Evolutionary conservation across 2,113 vertebrate species (phyloP).

Genomic region (Erinaceus europaeus): DNA sequence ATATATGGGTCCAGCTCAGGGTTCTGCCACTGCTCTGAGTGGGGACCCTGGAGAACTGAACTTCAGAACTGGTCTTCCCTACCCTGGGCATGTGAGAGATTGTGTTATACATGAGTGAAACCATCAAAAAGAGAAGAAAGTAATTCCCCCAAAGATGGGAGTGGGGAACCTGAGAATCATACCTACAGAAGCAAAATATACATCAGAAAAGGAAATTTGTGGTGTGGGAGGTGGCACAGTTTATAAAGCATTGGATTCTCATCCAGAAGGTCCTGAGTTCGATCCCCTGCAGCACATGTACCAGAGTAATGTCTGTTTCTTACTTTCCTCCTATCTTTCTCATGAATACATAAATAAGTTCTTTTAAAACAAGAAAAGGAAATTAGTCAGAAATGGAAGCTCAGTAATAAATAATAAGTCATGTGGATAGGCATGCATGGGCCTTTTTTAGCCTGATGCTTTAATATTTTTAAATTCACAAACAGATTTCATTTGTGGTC

Average conservation of each 20-base stretch:
- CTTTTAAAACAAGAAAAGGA: neutral
- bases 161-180: neutral
- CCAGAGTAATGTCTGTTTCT: too few relatives aligned
- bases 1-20: neutral
- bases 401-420: neutral
- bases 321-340: too few relatives aligned
- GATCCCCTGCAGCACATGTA: too few relatives aligned
- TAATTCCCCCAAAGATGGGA: neutral
- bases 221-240: too few relatives aligned
- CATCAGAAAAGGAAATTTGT: too few relatives aligned
- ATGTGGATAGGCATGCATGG: neutral
- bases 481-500: neutral
- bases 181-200: neutral
- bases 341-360: too few relatives aligned
- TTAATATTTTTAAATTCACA: neutral
- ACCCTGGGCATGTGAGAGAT: fast-evolving
- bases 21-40: neutral
- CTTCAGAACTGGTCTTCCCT: neutral
- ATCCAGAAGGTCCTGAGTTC: too few relatives aligned
- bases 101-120: neutral
- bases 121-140: neutral
- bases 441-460: neutral
- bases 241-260: too few relatives aligned
- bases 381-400: neutral
- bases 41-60: neutral